Percentiles rank a stretch among this genome's conserved stretches.
These are phyloP conservation scores for Drosophila subsilvestris DNA, from an alignment of 2,888 invertebrate genomes.

Conservation along the genomic window DNA sequence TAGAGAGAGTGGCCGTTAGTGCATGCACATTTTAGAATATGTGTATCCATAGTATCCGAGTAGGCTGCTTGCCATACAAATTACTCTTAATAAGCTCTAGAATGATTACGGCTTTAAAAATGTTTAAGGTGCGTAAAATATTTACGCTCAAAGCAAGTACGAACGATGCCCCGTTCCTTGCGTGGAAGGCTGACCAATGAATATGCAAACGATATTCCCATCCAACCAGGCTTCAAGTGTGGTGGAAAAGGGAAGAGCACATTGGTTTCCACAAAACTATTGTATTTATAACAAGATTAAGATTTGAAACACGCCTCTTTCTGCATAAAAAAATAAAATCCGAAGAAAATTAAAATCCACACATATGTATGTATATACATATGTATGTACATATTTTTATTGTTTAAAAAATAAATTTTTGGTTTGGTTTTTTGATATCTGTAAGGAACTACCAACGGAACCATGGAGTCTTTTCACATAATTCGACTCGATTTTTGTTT, in stretches of 20 bases:
- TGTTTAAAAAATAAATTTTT: no score
- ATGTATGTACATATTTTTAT: no score
- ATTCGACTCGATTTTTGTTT: no score
- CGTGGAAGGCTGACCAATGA: conserved; percentile 62
- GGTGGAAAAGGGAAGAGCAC: conserved; percentile 1
- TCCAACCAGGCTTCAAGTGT: conserved; percentile 16
- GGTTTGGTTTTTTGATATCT: no score
- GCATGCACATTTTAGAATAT: not conserved
- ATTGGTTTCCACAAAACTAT: not conserved
- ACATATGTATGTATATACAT: no score
- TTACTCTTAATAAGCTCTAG: not conserved
- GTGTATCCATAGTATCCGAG: not conserved
- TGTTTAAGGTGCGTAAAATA: conserved; percentile 71
- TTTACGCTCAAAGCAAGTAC: conserved; percentile 62
- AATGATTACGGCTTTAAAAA: conserved; percentile 27
- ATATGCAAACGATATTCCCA: conserved; percentile 61
- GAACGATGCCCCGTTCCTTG: conserved; percentile 19
- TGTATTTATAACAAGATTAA: no score
- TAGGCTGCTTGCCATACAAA: not conserved
- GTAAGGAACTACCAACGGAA: not conserved
- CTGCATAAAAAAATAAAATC: no score
- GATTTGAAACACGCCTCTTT: no score
- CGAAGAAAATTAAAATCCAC: no score
- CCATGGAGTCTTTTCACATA: no score
- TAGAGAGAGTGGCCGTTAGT: not conserved